Conservation (phyloP, 1,140 invertebrate genomes). For the Lasioglossum baleicum region DNA sequence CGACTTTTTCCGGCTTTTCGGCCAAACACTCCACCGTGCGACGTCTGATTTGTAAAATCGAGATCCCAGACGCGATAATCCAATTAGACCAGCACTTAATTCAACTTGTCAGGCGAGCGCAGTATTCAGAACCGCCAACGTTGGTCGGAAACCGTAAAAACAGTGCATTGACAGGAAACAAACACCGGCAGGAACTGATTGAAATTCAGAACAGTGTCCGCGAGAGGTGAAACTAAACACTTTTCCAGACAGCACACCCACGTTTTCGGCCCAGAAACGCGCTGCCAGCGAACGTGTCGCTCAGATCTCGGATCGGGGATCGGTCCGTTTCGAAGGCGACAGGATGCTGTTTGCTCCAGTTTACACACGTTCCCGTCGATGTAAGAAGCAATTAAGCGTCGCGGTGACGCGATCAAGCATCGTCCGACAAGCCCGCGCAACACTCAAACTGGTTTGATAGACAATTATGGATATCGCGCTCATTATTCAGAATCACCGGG, state of each 20-base stretch:
- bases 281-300: too few relatives aligned
- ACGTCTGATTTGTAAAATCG: too few relatives aligned
- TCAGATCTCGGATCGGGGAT: neutral
- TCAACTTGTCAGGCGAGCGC: too few relatives aligned
- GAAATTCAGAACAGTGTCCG: neutral
- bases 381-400: neutral
- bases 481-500: conserved; percentile 32
- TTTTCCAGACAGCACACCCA: conserved; percentile 21
- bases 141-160: neutral
- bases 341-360: neutral
- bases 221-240: neutral
- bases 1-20: too few relatives aligned
- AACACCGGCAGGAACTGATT: neutral
- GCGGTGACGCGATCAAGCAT: neutral
- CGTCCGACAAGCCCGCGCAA: neutral
- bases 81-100: too few relatives aligned
- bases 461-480: conserved; percentile 43
- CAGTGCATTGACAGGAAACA: neutral
- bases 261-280: neutral
- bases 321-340: neutral
- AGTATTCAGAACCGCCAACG: too few relatives aligned
- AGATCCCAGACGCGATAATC: too few relatives aligned
- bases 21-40: too few relatives aligned
- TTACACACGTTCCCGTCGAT: neutral
- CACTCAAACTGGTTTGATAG: conserved; percentile 26